Percentiles rank a stretch among this genome's conserved stretches.
Evolutionary conservation across 2,888 invertebrate genomes (phyloP).

Genomic region (Xestia sexstrigata): DNA sequence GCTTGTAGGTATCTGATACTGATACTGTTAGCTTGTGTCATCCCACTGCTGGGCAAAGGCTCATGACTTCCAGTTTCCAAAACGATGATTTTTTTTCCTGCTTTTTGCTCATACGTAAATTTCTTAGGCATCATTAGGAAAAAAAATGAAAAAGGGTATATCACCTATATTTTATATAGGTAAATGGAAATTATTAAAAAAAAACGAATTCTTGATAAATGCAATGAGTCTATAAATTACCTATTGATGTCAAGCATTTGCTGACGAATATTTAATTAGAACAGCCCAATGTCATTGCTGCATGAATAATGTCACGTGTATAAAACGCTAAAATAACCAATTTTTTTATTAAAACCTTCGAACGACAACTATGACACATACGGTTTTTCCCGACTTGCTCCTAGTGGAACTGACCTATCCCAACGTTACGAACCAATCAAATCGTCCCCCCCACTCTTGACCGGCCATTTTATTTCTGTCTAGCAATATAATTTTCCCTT

Average conservation of each 20-base stretch:
- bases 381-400: slow-evolving; percentile 37
- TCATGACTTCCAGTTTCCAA: too few relatives aligned
- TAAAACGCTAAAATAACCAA: slow-evolving; percentile 16
- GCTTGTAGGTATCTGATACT: background rate
- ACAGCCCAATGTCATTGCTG: slow-evolving; percentile 25
- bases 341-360: slow-evolving; percentile 11
- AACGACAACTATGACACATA: slow-evolving; percentile 21
- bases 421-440: slow-evolving; percentile 45
- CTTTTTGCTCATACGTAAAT: background rate
- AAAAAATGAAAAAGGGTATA: background rate
- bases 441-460: slow-evolving; percentile 16
- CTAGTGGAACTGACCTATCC: slow-evolving; percentile 62
- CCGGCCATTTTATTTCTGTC: slow-evolving; percentile 41
- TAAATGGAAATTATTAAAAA: too few relatives aligned
- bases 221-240: background rate
- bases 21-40: too few relatives aligned
- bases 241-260: background rate
- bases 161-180: too few relatives aligned
- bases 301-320: slow-evolving; percentile 12
- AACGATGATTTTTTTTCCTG: background rate
- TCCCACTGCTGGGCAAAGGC: too few relatives aligned
- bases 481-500: slow-evolving; percentile 57
- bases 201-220: background rate
- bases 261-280: slow-evolving; percentile 1
- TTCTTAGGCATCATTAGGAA: background rate